Base-by-base conservation (phyloP, 2,888 invertebrate species). In the Noctuana brunneofusca region DNA sequence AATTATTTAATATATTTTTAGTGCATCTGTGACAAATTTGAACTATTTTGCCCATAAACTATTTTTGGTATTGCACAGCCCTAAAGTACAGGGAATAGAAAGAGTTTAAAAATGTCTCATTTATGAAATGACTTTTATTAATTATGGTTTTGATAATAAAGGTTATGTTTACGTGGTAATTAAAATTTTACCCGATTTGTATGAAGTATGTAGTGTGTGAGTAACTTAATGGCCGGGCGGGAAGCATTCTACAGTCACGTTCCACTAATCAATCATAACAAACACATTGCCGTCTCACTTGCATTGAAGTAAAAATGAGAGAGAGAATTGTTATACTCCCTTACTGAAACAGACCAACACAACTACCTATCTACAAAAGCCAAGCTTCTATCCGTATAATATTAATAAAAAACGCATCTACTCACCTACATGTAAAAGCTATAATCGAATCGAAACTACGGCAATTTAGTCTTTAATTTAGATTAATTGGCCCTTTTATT, bases 341-440 rank as follows among this genome's bases (percentile, higher is more conserved):
- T 50, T 24, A 50, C 27, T 27, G 27, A 49, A 49, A 50, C 27
- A 9, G 50, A 27, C 30, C 9, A 14, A 49, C 24, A 46, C 32
- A 43, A 62, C 63, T 46, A 58, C 83, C 75, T 87, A 86, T 86
- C 85, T 87, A 87, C 85, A 86, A 66, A 60, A 83, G 85, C 86
- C 75, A 87, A 87, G 85, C 85, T 82, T 80, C 75, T 71, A 73
- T 74, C 72, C 65, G 67, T 66, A 70, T 68, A 70, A 74, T 70
- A 35, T 35, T 22, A 79, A 77, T 78, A 79, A 78, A 80, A 81
- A 81, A 73, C 78, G 80, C 78, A 71, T 68, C 72, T 73, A 72
- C 76, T 69, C 71, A 71, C 70, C 79, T 81, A 85, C 70, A 80
- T 71, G 84, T 84, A 87, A 88, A 89, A 89, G 87, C 88, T 88